Evolutionary conservation across 2,888 invertebrate species (phyloP).

Genomic region (Calameuta pallipes): DNA sequence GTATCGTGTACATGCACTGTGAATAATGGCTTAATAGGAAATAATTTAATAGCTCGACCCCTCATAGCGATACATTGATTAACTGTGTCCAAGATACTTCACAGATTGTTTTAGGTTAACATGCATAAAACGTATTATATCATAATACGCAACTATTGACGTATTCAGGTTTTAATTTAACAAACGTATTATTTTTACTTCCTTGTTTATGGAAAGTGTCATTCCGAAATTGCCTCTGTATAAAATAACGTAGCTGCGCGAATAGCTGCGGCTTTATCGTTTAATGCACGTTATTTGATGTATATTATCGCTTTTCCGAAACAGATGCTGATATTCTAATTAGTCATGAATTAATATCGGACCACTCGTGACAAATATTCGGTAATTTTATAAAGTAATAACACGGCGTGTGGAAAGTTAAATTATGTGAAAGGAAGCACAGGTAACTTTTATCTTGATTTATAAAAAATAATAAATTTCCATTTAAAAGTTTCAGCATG

Average conservation of each 20-base stretch:
- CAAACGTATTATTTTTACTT: not conserved
- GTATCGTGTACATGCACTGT: not conserved
- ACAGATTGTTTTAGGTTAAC: not conserved
- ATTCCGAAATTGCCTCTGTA: not conserved
- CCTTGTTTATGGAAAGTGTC: not conserved
- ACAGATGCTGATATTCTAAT: not conserved
- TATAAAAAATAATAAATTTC: not conserved
- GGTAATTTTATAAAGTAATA: not conserved
- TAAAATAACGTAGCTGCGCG: not conserved
- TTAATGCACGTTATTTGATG: not conserved
- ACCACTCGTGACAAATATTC: not conserved
- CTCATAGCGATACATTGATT: not conserved
- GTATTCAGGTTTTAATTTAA: not conserved
- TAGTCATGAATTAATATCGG: not conserved
- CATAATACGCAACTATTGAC: not conserved
- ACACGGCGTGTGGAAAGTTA: not conserved
- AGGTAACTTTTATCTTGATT: not conserved
- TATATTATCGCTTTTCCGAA: not conserved
- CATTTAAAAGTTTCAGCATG: not conserved
- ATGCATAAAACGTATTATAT: not conserved
- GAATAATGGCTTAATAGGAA: not conserved
- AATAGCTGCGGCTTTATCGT: not conserved
- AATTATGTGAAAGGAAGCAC: not conserved
- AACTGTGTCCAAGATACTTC: not conserved
- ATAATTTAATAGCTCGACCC: slow-evolving; percentile 1